phyloP scores from a whole-genome alignment of 1,140 invertebrate species.

The Pogonomyrmex californicus region DNA sequence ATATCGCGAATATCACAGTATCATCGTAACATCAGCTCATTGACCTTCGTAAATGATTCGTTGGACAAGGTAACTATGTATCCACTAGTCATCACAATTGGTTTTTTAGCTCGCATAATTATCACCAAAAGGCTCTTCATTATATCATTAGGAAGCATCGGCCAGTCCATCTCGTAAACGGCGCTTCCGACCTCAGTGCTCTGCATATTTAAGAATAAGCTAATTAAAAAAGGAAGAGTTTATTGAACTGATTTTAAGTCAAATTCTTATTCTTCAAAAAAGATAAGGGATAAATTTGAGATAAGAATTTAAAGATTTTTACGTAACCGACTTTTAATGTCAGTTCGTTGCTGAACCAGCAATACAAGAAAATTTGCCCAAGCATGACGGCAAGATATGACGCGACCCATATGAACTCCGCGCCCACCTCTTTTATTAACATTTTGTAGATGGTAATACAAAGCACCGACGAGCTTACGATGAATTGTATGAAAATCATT shows the following conservation, averaged over 20 bases:
- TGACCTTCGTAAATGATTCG: conserved; percentile 74
- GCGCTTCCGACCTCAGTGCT: conserved; percentile 66
- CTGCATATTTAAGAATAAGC: conserved; percentile 36
- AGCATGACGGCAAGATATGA: conserved; percentile 71
- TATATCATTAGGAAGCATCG: conserved; percentile 45
- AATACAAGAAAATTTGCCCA: conserved; percentile 86
- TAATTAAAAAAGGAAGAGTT: background rate
- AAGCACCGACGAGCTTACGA: conserved; percentile 67
- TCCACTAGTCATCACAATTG: conserved; percentile 70
- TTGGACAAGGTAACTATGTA: conserved; percentile 71
- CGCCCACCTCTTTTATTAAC: conserved; percentile 82
- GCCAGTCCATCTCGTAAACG: conserved; percentile 79
- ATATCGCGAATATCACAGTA: background rate
- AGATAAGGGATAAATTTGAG: background rate
- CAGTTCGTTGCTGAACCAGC: conserved; percentile 88
- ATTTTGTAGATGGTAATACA: conserved; percentile 69
- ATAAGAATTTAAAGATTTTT: background rate
- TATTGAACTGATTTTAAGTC: too few species aligned
- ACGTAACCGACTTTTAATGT: conserved; percentile 84
- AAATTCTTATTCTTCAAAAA: background rate
- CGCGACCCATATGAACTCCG: conserved; percentile 72
- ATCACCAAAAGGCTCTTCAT: conserved; percentile 69
- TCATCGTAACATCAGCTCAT: conserved; percentile 1
- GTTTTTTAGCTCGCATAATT: conserved; percentile 65
- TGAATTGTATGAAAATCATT: conserved; percentile 72